A percentile compares a stretch with the other conserved stretches of the same genome.
phyloP scores from a whole-genome alignment of 2,113 vertebrate species.

The Cisticola juncidis region DNA sequence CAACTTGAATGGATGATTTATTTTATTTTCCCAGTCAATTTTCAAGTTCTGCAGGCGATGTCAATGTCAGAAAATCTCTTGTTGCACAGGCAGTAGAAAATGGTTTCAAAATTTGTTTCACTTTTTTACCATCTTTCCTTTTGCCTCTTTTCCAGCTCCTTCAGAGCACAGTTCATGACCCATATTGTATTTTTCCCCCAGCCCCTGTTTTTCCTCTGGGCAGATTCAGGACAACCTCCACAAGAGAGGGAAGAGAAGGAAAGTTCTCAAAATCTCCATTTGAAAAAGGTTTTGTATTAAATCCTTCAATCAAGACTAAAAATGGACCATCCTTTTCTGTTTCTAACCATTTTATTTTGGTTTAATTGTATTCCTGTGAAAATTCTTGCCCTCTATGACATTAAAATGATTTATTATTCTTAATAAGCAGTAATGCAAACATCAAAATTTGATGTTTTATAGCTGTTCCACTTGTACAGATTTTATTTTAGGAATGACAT shows the following conservation, averaged over 20 bases:
- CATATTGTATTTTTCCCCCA: not conserved
- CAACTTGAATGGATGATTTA: not conserved
- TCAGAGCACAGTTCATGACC: not conserved
- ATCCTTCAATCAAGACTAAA: not conserved
- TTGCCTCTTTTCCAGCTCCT: not conserved
- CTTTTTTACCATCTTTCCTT: not conserved
- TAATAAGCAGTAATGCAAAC: not conserved
- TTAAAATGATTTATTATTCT: not conserved
- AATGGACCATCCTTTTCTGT: not conserved
- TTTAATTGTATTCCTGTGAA: not conserved
- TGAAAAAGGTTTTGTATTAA: not conserved
- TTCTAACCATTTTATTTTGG: not conserved
- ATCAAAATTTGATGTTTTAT: not conserved
- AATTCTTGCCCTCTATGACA: not conserved
- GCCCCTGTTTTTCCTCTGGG: not conserved
- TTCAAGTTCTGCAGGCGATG: not conserved
- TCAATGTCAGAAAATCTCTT: not conserved
- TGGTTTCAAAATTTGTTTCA: not conserved
- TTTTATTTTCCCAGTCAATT: not conserved
- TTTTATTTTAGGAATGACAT: not conserved
- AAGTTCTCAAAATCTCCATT: not conserved
- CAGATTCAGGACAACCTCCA: not conserved
- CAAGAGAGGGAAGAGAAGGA: not conserved
- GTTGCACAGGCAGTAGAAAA: not conserved
- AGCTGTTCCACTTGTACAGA: fast-evolving